Conservation (phyloP, 2,797 vertebrate genomes). For the Etheostoma perlongum region DNA sequence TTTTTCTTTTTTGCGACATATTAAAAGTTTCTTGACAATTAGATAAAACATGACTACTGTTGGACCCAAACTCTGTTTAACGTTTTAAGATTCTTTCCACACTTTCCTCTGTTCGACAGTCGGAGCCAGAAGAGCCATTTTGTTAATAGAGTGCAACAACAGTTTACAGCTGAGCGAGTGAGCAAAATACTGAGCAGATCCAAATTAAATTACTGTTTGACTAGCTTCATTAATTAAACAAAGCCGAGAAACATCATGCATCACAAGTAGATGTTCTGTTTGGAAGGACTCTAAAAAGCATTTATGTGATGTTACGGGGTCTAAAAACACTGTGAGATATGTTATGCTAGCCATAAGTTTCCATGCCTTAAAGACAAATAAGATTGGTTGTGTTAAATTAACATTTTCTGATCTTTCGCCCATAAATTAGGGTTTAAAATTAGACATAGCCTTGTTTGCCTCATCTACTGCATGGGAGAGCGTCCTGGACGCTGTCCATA, state of each 20-base stretch:
- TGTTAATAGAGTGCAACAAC: slow-evolving; percentile 44
- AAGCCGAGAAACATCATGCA: slow-evolving; percentile 21
- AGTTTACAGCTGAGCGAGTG: slow-evolving; percentile 36
- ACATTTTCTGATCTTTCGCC: not conserved
- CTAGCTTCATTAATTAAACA: slow-evolving; percentile 57
- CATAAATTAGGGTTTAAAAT: not conserved
- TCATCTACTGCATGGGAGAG: not conserved
- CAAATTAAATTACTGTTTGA: slow-evolving; percentile 52
- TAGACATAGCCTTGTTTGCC: not conserved
- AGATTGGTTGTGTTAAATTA: not conserved
- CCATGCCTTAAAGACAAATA: not conserved
- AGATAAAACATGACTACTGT: no score
- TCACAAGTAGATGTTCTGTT: slow-evolving; percentile 25
- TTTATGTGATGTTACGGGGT: not conserved
- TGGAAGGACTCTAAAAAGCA: not conserved
- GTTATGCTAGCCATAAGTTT: not conserved
- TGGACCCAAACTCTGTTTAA: not conserved
- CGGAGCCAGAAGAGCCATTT: slow-evolving; percentile 37
- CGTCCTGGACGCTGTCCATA: not conserved
- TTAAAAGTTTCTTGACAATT: no score
- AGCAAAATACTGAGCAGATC: slow-evolving; percentile 44
- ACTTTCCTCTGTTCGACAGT: not conserved
- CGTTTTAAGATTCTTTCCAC: slow-evolving; percentile 3
- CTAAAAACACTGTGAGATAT: not conserved
- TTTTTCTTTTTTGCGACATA: no score